A percentile compares a stretch with the other conserved stretches of the same genome.
phyloP scores from a whole-genome alignment of 2,797 vertebrate species.

The Melopsittacus undulatus region DNA sequence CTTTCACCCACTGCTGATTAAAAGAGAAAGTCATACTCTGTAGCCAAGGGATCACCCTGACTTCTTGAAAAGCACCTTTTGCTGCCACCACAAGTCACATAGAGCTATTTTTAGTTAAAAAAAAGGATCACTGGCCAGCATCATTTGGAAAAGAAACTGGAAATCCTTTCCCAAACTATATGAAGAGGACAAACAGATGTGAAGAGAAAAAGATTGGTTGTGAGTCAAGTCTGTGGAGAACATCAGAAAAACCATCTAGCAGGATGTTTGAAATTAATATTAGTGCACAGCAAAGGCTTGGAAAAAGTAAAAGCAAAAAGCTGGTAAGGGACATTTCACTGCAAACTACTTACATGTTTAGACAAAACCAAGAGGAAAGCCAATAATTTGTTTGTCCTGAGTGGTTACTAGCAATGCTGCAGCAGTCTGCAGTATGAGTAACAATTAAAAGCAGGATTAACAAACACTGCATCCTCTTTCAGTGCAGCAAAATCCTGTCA shows the following conservation, averaged over 20 bases:
- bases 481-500: slow-evolving; percentile 42
- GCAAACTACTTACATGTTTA: neutral
- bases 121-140: neutral
- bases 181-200: neutral
- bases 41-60: neutral
- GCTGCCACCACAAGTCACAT: neutral
- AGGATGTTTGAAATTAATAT: neutral
- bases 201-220: neutral
- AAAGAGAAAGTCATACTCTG: neutral
- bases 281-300: neutral
- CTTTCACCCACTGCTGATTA: neutral
- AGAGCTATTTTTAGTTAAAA: neutral
- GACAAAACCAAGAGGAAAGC: neutral
- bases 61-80: neutral
- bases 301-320: neutral
- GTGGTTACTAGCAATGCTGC: neutral
- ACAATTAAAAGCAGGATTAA: slow-evolving; percentile 52
- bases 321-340: neutral
- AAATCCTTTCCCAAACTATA: neutral
- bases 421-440: neutral
- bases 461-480: slow-evolving; percentile 41
- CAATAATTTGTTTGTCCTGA: slow-evolving; percentile 6
- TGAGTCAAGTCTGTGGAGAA: neutral
- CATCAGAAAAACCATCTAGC: neutral
- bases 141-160: neutral